These are phyloP conservation scores for Drosophila atripex DNA, from an alignment of 2,888 invertebrate species.

Conservation along the genomic window DNA sequence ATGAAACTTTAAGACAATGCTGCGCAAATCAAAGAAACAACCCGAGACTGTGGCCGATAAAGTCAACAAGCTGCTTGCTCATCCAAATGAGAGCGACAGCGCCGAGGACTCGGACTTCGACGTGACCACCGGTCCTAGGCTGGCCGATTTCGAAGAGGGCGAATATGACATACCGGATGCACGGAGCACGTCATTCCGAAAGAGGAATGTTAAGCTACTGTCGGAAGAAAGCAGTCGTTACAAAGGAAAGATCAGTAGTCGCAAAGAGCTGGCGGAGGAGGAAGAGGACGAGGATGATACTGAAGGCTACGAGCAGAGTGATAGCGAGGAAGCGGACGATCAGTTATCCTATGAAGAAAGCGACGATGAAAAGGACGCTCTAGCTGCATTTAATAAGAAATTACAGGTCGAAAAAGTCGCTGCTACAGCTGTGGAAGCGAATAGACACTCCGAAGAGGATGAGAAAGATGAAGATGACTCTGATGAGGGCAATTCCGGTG, in stretches of 20 bases:
- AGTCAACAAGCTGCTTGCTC: constrained; percentile 87
- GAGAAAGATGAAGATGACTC: constrained; percentile 41
- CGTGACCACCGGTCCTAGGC: constrained; percentile 86
- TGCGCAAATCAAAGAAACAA: constrained; percentile 61
- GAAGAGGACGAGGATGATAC: constrained; percentile 48
- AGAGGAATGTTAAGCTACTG: constrained; percentile 87
- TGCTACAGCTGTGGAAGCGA: constrained; percentile 20
- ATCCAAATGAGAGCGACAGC: constrained; percentile 86
- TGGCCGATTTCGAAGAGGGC: constrained; percentile 81
- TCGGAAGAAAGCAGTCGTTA: constrained; percentile 90
- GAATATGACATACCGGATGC: constrained; percentile 81
- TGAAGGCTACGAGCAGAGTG: constrained; percentile 61
- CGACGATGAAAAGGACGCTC: constrained; percentile 57
- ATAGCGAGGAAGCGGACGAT: constrained; percentile 61
- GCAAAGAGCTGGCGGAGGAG: constrained; percentile 84
- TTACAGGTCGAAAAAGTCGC: constrained; percentile 25
- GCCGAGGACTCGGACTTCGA: constrained; percentile 84
- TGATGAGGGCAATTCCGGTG: constrained; percentile 27
- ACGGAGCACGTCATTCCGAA: constrained; percentile 88
- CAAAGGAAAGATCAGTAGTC: constrained; percentile 88
- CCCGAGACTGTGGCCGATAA: constrained; percentile 85
- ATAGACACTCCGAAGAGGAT: constrained; percentile 58
- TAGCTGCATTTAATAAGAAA: constrained; percentile 49
- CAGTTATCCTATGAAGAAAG: constrained; percentile 62
- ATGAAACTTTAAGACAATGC: constrained; percentile 52